A percentile compares a stretch with the other conserved stretches of the same genome.
Evolutionary conservation across 2,888 invertebrate species (phyloP).

Genomic region (Calameuta filiformis): DNA sequence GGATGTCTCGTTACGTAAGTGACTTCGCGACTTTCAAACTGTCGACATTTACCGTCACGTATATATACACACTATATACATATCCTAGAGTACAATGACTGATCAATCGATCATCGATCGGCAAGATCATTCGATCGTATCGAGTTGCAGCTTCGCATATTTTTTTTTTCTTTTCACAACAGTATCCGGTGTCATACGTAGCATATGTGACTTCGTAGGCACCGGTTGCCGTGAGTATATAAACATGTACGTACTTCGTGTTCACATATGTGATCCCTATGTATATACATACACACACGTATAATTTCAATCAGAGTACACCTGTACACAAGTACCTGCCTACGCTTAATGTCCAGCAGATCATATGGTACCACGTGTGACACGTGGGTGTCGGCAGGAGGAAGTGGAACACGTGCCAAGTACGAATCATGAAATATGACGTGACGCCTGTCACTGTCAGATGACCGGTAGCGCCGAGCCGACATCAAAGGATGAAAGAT

Average conservation of each 20-base stretch:
- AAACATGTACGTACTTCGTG: background rate
- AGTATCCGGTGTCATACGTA: background rate
- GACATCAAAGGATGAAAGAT: background rate
- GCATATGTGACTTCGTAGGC: background rate
- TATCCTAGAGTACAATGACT: background rate
- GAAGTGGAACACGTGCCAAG: background rate
- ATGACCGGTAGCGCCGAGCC: background rate
- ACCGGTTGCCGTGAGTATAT: background rate
- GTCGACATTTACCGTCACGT: background rate
- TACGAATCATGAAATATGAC: background rate
- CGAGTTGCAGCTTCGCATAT: background rate
- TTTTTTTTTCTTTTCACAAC: background rate
- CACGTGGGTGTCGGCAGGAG: conserved; percentile 39
- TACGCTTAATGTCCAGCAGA: conserved; percentile 39
- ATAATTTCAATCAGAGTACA: background rate
- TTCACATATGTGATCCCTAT: background rate
- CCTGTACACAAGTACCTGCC: conserved; percentile 20
- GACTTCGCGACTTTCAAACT: background rate
- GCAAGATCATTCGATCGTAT: background rate
- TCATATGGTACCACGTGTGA: conserved; percentile 39
- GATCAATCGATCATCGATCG: background rate
- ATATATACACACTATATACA: background rate
- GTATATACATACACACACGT: background rate
- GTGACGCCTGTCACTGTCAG: background rate
- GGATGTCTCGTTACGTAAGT: conserved; percentile 5